Evolutionary conservation across 2,888 invertebrate genomes (phyloP).

Genomic region (Ryuthela nishihirai): DNA sequence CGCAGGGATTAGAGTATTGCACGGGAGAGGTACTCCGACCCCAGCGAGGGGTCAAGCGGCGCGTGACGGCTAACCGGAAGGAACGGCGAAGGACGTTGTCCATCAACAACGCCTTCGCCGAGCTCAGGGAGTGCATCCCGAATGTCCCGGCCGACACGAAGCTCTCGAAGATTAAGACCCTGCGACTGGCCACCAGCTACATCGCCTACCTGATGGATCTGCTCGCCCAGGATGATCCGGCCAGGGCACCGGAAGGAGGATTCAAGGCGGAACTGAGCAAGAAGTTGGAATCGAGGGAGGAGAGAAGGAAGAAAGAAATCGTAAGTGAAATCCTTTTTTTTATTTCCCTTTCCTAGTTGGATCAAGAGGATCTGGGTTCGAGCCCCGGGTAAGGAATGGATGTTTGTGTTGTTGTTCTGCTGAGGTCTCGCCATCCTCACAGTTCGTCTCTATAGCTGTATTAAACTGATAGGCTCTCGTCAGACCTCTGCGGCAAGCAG

Average conservation of each 20-base stretch:
- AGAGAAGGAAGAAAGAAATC: conserved; percentile 34
- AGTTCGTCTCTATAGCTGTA: no score
- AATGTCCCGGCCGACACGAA: conserved; percentile 95
- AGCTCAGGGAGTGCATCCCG: conserved; percentile 88
- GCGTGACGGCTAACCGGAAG: conserved; percentile 91
- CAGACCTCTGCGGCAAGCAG: no score
- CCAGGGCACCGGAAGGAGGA: conserved; percentile 26
- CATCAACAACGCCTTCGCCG: conserved; percentile 92
- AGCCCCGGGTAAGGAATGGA: no score
- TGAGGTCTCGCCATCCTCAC: no score
- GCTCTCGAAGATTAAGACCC: conserved; percentile 88
- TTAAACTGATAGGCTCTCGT: no score
- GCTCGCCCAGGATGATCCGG: conserved; percentile 51
- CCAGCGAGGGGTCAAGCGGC: conserved; percentile 64
- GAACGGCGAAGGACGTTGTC: conserved; percentile 86
- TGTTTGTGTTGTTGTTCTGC: no score
- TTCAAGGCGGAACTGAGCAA: conserved; percentile 37
- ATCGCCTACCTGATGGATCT: conserved; percentile 89
- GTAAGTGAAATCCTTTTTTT: conserved; percentile 27
- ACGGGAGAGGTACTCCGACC: conserved; percentile 6
- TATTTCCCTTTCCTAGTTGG: no score
- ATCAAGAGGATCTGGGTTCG: no score
- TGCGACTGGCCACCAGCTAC: conserved; percentile 86
- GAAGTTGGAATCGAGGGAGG: conserved; percentile 37
- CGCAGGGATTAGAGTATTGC: conserved; percentile 4